Conservation (phyloP, 2,113 vertebrate genomes). For the human (Homo sapiens) region GRCh38 chr1:49359001-49359500, state of each 20-base stretch:
- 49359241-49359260: not conserved
- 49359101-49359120: not conserved
- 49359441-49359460: constrained; percentile 29
- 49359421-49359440: not conserved
- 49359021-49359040: not conserved
- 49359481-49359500: constrained; percentile 14
- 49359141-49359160: not conserved
- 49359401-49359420: not conserved
- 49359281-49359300: not conserved
- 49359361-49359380: not conserved
- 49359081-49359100: not conserved
- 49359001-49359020: constrained; percentile 4
- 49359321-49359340: not conserved
- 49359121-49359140: not conserved
- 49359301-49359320: not conserved
- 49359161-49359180: not conserved
- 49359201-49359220: not conserved
- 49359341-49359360: not conserved
- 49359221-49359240: not conserved
- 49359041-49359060: not conserved
- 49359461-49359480: not conserved
- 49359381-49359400: not conserved
- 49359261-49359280: not conserved
- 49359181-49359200: not conserved
- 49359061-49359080: not conserved